Base-by-base conservation (phyloP, 2,113 vertebrate genomes). In the Cyphomyrus plagiostoma region DNA sequence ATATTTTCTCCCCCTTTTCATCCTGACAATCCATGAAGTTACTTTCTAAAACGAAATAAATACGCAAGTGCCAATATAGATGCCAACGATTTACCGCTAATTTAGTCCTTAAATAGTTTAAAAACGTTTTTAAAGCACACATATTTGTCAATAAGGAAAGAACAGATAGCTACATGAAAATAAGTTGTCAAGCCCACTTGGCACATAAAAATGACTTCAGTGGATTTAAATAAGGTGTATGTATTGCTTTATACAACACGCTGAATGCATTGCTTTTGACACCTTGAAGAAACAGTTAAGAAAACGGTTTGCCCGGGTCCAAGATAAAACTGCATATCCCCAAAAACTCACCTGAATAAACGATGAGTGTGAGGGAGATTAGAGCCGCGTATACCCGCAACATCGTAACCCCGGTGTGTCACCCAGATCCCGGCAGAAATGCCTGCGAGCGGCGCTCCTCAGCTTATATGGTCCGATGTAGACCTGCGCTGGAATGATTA, bases 351-450 rank as follows among this genome's bases (percentile, higher is more conserved):
- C 96, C 95, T 95, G 94, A 90, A 39, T 93, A 91, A 89, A 95
- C 7, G 86, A 90, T 91, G 85, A 95, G 90, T 80, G 94, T 84
- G 30, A 93, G 89, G 58, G 92, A 94, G 89, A 94, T 48, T 91
- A 95, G 39, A 70, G 91, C 89, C 89, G 93, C 93, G 92, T 93
- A 95, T 93, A 95, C 94, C 94, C 95, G 95, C 89, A 92, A 92
- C 89, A 85, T 92, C 89, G 92, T 87, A 82, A 92, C 4, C 91
- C 92, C 92, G 5, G 94, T 94, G 50, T 45, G 7, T 86, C 49
- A 23, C 52, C n/a, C 39, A 21, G 39, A 46, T 52, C 49, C 26
- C 48, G 21, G 52, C 74, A 58, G 70, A 39, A 89, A 85, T 88
- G 85, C 89, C 89, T 90, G 66, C 53, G 39, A 42, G 70, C 26